A percentile compares a stretch with the other conserved stretches of the same genome.
Conservation (phyloP, 2,113 vertebrate genomes). For the Sander vitreus region DNA sequence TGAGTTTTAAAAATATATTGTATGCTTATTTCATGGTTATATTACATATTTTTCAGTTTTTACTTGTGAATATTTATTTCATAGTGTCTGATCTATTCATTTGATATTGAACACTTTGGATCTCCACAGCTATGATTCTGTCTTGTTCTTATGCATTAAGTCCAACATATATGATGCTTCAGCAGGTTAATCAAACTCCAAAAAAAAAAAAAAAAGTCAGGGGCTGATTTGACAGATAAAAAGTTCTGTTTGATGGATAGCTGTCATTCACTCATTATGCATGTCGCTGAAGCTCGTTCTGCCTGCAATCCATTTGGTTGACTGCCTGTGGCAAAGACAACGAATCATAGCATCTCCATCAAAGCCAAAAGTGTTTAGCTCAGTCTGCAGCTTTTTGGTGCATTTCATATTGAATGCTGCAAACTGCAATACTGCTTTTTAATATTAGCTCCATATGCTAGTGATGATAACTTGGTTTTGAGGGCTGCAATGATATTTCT, state of each 20-base stretch:
- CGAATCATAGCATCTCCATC: constrained; percentile 29
- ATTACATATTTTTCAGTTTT: background rate
- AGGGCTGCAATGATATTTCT: constrained; percentile 6
- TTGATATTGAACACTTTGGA: constrained; percentile 21
- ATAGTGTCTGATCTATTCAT: constrained; percentile 7
- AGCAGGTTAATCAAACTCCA: background rate
- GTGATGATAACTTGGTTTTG: constrained; percentile 17
- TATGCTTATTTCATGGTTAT: background rate
- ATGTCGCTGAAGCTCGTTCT: constrained; percentile 38
- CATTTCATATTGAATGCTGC: constrained; percentile 24
- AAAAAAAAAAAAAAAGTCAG: background rate
- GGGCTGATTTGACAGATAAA: constrained; percentile 3
- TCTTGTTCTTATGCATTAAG: background rate
- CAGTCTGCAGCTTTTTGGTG: constrained; percentile 7
- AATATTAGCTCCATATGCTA: constrained; percentile 12
- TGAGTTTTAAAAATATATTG: background rate
- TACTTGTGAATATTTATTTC: background rate
- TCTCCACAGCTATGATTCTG: background rate
- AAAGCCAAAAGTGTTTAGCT: background rate
- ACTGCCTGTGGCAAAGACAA: constrained; percentile 24
- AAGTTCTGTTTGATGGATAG: constrained; percentile 32
- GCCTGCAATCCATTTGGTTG: constrained; percentile 42
- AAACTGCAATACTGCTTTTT: constrained; percentile 29
- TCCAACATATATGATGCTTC: background rate
- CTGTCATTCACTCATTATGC: constrained; percentile 47